Evolutionary conservation across 2,888 invertebrate species (phyloP), one percentile per base, ranked within the genome.

Genomic region (Oscheius sp.): DNA sequence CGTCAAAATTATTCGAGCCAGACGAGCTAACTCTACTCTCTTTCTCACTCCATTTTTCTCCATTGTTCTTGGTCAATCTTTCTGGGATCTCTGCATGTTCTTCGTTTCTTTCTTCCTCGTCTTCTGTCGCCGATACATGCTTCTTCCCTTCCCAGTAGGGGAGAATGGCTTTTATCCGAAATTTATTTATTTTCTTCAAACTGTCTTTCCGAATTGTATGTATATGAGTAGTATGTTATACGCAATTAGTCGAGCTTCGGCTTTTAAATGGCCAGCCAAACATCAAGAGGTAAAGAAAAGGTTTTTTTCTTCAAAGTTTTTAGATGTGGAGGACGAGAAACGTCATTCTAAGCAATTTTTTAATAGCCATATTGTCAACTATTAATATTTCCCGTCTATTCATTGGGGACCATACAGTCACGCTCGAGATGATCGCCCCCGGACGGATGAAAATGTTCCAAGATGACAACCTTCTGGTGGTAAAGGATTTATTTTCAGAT

Each of bases 61-160:
- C 9, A n/a, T 59, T 9, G 59, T 59, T 8, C 4, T 59, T 26
- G 59, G 41, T 28, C 44, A 59, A 26, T 41, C 59, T 17, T 59
- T 59, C 28, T 59, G 59, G 59, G 59, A 59, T 26, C 28, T 59
- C 17, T 44, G 26, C 17, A 59, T 59, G 59, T 59, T 59, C 59
- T 44, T 8, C 28, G 38, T 20, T 1, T 41, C 59, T 30, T 59
- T 59, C 28, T 59, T 59, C 30, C 8, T 59, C 6, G 59, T 59
- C 24, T 59, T 59, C 30, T 59, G 59, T 28, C 59, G 59, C 14
- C 38, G 41, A 12, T 59, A 41, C 24, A 26, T 22, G 14, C 59
- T 59, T 9, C 8, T 59, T 14, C 41, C 59, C n/a, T 59, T 44
- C 17, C 44, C 59, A 2, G 44, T n/a, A n/a, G 24, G 26, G 17